Conservation (phyloP, 2,797 vertebrate genomes). For the Acipenser ruthenus region DNA sequence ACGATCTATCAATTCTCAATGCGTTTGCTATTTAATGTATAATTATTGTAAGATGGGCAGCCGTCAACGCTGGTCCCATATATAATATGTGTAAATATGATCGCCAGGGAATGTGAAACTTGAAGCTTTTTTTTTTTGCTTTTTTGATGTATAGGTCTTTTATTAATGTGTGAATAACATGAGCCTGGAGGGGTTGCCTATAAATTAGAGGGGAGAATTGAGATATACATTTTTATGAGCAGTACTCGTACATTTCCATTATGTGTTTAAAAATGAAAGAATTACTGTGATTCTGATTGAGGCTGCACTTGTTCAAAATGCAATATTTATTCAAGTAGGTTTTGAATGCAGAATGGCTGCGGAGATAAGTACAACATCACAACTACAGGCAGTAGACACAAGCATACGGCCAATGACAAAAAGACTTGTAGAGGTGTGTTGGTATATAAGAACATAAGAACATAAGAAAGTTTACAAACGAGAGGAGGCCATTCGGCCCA, state of each 20-base stretch:
- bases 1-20: slow-evolving; percentile 71
- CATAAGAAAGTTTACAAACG: too few species aligned
- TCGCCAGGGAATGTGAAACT: slow-evolving; percentile 67
- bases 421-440: too few species aligned
- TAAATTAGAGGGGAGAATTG: slow-evolving; percentile 90
- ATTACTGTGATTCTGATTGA: slow-evolving; percentile 67
- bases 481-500: too few species aligned
- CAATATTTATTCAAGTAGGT: slow-evolving; percentile 69
- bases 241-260: slow-evolving; percentile 88
- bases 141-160: slow-evolving; percentile 87
- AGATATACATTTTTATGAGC: slow-evolving; percentile 96
- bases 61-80: slow-evolving; percentile 55
- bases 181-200: slow-evolving; percentile 83
- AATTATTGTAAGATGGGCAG: slow-evolving; percentile 81
- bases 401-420: not conserved
- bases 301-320: slow-evolving; percentile 40
- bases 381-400: not conserved
- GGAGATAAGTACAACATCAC: not conserved
- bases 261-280: slow-evolving; percentile 91
- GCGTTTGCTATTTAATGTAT: slow-evolving; percentile 72
- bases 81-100: slow-evolving; percentile 81
- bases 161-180: slow-evolving; percentile 99
- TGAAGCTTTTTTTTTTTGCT: slow-evolving; percentile 46
- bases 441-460: too few species aligned
- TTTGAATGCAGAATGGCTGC: slow-evolving; percentile 31